Evolutionary conservation across 30 jellyfish, hydroid and myxozoan species (phyloP), one percentile per base, ranked within the genome.

Genomic region (Aurelia sp.): DNA sequence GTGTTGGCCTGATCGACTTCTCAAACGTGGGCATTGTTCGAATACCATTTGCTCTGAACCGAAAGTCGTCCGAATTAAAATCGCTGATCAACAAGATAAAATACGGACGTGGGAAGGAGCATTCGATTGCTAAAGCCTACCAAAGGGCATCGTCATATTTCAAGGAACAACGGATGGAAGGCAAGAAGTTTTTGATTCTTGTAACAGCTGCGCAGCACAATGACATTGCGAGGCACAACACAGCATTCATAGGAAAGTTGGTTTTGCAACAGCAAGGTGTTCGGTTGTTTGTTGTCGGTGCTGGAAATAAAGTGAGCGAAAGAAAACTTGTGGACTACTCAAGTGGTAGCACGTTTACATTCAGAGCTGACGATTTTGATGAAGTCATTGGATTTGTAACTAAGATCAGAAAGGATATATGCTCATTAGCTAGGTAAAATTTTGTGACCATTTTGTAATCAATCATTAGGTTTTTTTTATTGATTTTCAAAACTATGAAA

Each of bases 371-470:
- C 11, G 53, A 71, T 51, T 90, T 77, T 61, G 97, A 90, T 66
- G 95, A 90, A 37, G 68, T 90, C 33, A 76, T 90, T 51, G 97
- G 97, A 3, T 75, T 55, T 40, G 89, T 90, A 19, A 71, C 71
- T 4, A 64, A 76, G 68, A 71, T 90, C 7, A 23, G 97, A 40
- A 70, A 83, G 9, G 4, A 87, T 22, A 62, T 90, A 12, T 90
- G 97, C 70, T 44, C 62, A 57, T 62, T 72, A 60, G 72, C 93
- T 35, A 37, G 76, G 48, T 73, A 40, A 40, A 48, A 58, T 65
- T 69, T 62, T n/a, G 31, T 44, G 55, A 44, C 55, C 55, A 6
- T 7, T 44, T 44, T 44, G 15, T 44, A 44, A 44, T 44, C 55
- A 44, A 44, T 44, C 55, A 44, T 44, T 44, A 44, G 55, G 55